Percentiles rank a stretch among this genome's conserved stretches.
These are phyloP conservation scores for Parus major DNA, from an alignment of 2,113 vertebrate genomes.

Conservation along the genomic window DNA sequence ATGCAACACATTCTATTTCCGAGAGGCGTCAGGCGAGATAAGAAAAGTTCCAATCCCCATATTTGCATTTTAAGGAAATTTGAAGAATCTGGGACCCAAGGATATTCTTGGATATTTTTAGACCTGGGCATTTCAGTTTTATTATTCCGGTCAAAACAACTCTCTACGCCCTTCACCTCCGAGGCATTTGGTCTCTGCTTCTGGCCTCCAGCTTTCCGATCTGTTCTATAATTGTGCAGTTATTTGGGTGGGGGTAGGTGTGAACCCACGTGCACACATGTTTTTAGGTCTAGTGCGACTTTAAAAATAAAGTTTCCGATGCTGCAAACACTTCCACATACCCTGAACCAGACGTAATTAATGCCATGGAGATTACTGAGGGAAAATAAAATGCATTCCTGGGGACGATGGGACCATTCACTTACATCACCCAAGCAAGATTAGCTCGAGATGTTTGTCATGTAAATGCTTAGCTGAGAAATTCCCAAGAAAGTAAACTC, in stretches of 20 bases:
- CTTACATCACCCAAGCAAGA: not conserved
- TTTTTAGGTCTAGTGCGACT: not conserved
- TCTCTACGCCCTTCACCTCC: not conserved
- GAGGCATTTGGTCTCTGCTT: not conserved
- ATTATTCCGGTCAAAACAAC: not conserved
- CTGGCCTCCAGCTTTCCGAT: not conserved
- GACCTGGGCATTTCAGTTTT: not conserved
- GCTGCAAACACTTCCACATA: not conserved
- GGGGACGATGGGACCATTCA: not conserved
- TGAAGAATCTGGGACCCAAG: not conserved
- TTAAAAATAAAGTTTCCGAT: not conserved
- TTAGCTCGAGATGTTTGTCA: not conserved
- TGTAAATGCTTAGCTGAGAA: not conserved
- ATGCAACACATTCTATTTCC: not conserved
- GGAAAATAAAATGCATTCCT: not conserved
- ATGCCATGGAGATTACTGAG: not conserved
- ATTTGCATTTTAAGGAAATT: not conserved
- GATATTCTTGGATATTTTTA: not conserved
- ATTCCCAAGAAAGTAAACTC: not conserved
- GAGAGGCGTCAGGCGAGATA: not conserved
- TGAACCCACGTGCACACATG: rapidly evolving
- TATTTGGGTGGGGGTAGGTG: not conserved
- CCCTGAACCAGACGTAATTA: not conserved
- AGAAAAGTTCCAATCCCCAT: not conserved
- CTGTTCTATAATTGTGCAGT: not conserved